Base-by-base conservation (phyloP, 2,888 invertebrate species). In the Parthenolecanium corni region DNA sequence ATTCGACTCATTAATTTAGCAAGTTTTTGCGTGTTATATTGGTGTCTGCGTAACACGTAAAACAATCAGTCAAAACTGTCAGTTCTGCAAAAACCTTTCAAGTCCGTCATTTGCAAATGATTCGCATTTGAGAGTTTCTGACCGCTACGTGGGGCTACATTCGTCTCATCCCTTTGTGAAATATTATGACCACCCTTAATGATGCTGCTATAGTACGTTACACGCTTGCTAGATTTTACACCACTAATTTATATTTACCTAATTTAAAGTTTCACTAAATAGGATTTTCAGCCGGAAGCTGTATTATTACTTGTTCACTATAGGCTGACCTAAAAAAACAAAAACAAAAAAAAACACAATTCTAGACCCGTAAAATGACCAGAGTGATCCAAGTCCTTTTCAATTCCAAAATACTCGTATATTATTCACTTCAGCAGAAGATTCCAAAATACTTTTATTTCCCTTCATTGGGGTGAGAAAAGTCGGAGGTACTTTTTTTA, bases 51-150 rank as follows among this genome's bases (percentile, higher is more conserved):
- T 57, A 57, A 57, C 44, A 46, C 57, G 46, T 46, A 46, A 46
- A 57, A 44, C 44, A 46, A 57, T 57, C 57, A 57, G 57, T 57
- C 57, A 57, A 57, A 57, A 57, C 57, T 57, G 57, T 57, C 57
- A 57, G 57, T 16, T 44, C n/a, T 44, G 36, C 57, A 44, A 44
- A 44, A 57, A 57, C 44, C 57, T 16, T 44, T 57, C 44, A 46
- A 46, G 44, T 57, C 57, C 57, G 57, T 57, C 57, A 57, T 57
- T 57, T 57, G 57, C 57, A 57, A 57, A 57, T 20, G 57, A 57
- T 57, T 44, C 44, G 57, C 42, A 47, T 46, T 25, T 44, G 57
- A 57, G 57, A 57, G 57, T 31, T 57, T 25, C 44, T 57, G 57
- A 57, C 57, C 57, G 57, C 24, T 46, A 44, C 44, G n/a, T n/a